Evolutionary conservation across 2,888 invertebrate species (phyloP).

Genomic region (Mythimna albipuncta): DNA sequence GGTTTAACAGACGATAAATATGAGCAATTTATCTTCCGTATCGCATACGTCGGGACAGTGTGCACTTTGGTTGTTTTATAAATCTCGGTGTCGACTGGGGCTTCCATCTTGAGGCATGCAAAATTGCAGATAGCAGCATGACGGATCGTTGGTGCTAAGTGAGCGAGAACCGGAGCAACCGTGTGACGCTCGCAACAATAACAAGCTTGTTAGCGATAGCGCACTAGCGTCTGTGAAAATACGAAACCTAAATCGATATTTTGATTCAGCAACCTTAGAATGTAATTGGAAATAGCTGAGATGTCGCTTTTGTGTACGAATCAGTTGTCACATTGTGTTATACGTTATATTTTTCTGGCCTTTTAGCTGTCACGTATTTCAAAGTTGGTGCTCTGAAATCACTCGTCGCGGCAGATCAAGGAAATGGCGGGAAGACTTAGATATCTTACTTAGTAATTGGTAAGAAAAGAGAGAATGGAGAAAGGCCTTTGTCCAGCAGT

Average conservation of each 20-base stretch:
- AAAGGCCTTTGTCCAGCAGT: too few relatives aligned
- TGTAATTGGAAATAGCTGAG: constrained; percentile 24
- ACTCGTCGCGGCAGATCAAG: too few relatives aligned
- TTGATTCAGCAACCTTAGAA: constrained; percentile 24
- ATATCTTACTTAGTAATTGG: too few relatives aligned
- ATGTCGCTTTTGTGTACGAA: constrained; percentile 17
- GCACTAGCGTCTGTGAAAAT: constrained; percentile 63
- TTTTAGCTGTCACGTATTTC: background rate
- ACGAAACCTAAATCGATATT: constrained; percentile 54
- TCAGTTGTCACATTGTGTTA: constrained; percentile 12
- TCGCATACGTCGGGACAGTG: constrained; percentile 47
- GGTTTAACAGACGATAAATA: constrained; percentile 49
- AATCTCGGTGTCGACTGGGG: constrained; percentile 52
- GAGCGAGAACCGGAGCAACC: constrained; percentile 63
- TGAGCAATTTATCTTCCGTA: constrained; percentile 63
- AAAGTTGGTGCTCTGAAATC: too few relatives aligned
- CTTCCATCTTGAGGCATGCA: constrained; percentile 73
- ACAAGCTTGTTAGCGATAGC: constrained; percentile 70
- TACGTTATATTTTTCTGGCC: background rate
- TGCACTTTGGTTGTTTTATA: constrained; percentile 60
- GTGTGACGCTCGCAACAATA: constrained; percentile 65
- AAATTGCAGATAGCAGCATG: constrained; percentile 78
- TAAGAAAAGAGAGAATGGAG: too few relatives aligned
- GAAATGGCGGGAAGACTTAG: too few relatives aligned
- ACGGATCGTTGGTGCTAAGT: constrained; percentile 68